Conservation (phyloP, 1,140 invertebrate species). For the Caenorhabditis remanei region DNA sequence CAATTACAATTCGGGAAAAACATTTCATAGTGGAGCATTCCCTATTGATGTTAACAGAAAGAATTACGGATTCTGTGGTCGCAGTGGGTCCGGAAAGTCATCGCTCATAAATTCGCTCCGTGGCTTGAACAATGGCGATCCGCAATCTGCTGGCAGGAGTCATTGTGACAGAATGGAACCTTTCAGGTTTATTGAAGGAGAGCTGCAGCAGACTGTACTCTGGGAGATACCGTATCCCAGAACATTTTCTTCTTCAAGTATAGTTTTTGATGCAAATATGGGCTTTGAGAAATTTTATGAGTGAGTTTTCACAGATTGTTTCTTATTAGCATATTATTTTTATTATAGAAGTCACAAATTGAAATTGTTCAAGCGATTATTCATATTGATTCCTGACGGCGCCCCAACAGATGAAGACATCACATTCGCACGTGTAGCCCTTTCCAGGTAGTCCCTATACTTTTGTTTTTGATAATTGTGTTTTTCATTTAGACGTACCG, state of each 20-base stretch:
- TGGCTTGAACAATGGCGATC: slow-evolving; percentile 58
- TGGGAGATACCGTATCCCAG: slow-evolving; percentile 63
- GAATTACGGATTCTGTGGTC: slow-evolving; percentile 59
- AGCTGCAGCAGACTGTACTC: slow-evolving; percentile 58
- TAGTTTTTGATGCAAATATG: slow-evolving; percentile 64
- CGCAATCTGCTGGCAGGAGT: slow-evolving; percentile 60
- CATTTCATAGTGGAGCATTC: slow-evolving; percentile 57
- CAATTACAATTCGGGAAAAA: slow-evolving; percentile 56
- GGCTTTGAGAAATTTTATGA: slow-evolving; percentile 62
- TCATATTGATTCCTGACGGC: slow-evolving; percentile 60
- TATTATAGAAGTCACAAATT: slow-evolving; percentile 57
- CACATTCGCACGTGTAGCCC: slow-evolving; percentile 51
- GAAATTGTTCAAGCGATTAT: slow-evolving; percentile 49
- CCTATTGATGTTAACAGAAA: slow-evolving; percentile 57
- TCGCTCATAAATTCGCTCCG: slow-evolving; percentile 60
- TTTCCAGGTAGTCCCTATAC: slow-evolving; percentile 20
- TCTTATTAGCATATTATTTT: background rate
- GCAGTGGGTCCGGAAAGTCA: slow-evolving; percentile 59
- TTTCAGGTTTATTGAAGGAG: slow-evolving; percentile 63
- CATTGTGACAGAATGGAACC: slow-evolving; percentile 60
- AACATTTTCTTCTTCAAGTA: slow-evolving; percentile 51
- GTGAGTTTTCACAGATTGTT: slow-evolving; percentile 42
- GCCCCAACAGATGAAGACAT: slow-evolving; percentile 61
- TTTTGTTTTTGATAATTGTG: background rate
- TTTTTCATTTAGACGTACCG: slow-evolving; percentile 41